Evolutionary conservation across 1,140 invertebrate genomes (phyloP).

Genomic region (Anastatus disparis): DNA sequence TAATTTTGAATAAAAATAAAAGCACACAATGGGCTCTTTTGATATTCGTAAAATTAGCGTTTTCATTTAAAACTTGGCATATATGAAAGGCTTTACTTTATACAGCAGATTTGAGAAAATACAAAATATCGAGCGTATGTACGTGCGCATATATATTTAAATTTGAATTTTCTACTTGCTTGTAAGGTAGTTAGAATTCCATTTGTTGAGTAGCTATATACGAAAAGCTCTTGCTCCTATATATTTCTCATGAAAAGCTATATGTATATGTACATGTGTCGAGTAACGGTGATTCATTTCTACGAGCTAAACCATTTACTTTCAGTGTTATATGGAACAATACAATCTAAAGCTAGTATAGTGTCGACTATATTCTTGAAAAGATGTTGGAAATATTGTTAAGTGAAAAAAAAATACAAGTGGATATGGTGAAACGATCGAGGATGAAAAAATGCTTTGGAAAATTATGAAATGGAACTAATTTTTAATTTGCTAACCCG

Average conservation of each 20-base stretch:
- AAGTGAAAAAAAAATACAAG: background rate
- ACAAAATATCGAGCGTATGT: slow-evolving; percentile 22
- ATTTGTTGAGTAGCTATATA: slow-evolving; percentile 38
- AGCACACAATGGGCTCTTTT: background rate
- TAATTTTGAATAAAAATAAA: background rate
- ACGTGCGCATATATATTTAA: slow-evolving; percentile 21
- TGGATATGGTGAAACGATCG: background rate
- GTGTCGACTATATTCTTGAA: background rate
- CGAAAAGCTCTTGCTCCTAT: no score
- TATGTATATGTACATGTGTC: no score
- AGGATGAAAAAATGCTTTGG: no score
- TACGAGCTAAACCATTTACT: slow-evolving; percentile 33
- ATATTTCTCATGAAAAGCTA: slow-evolving; percentile 32
- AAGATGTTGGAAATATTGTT: slow-evolving; percentile 25
- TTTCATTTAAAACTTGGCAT: no score
- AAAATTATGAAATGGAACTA: no score
- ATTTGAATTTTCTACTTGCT: slow-evolving; percentile 31
- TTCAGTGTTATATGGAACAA: slow-evolving; percentile 19
- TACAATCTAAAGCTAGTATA: slow-evolving; percentile 17
- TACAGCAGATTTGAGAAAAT: slow-evolving; percentile 22
- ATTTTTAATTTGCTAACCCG: no score
- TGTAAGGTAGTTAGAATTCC: slow-evolving; percentile 39
- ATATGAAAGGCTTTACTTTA: background rate
- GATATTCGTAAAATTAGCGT: slow-evolving; percentile 27
- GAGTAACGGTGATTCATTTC: slow-evolving; percentile 35